phyloP scores from a whole-genome alignment of 2,797 vertebrate species.

The Fistularia tabacaria region DNA sequence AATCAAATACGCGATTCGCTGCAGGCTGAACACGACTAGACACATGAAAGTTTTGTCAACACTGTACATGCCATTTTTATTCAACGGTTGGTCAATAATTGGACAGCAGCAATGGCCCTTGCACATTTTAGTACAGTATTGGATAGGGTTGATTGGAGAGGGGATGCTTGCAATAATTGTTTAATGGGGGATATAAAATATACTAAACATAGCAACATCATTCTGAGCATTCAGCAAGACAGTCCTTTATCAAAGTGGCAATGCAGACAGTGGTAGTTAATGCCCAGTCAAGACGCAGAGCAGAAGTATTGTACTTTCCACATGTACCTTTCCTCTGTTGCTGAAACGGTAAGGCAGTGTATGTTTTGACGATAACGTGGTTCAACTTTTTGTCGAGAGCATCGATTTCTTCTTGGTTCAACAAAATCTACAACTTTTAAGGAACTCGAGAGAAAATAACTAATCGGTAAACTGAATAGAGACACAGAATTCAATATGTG shows the following conservation, averaged over 20 bases:
- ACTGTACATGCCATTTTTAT: constrained; percentile 74
- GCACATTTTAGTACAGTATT: constrained; percentile 64
- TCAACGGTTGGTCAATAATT: constrained; percentile 70
- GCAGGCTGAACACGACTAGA: not conserved
- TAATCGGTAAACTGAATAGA: constrained; percentile 10
- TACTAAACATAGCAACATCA: constrained; percentile 67
- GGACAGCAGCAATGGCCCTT: constrained; percentile 62
- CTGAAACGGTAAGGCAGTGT: constrained; percentile 84
- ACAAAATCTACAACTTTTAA: constrained; percentile 78
- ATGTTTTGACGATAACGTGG: constrained; percentile 56
- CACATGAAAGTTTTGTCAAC: constrained; percentile 31
- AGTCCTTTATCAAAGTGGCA: constrained; percentile 82
- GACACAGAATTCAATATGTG: constrained; percentile 35
- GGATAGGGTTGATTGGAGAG: constrained; percentile 40
- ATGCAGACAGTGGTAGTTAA: constrained; percentile 81
- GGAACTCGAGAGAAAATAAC: constrained; percentile 44
- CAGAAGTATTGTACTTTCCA: constrained; percentile 70
- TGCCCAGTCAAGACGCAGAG: constrained; percentile 82
- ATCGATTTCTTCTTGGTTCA: constrained; percentile 54
- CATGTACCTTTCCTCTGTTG: constrained; percentile 71
- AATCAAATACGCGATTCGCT: too few relatives aligned
- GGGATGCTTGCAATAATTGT: constrained; percentile 62
- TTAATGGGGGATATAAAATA: constrained; percentile 70
- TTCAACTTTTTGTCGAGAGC: constrained; percentile 53
- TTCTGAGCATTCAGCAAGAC: constrained; percentile 84